Evolutionary conservation across 2,113 vertebrate genomes (phyloP).

Genomic region (Asarcornis scutulata): DNA sequence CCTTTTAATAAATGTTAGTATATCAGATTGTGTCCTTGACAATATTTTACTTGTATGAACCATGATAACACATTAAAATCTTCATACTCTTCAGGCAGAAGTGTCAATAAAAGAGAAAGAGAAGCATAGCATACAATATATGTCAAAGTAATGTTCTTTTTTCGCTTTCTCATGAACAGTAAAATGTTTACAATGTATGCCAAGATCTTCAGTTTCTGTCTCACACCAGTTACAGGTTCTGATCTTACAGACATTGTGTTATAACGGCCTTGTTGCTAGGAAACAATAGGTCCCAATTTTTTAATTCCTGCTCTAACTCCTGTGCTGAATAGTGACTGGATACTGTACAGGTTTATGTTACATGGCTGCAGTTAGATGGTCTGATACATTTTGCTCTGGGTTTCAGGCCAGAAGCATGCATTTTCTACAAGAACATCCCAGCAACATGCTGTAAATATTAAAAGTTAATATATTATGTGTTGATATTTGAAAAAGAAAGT

Average conservation of each 20-base stretch:
- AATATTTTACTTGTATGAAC: conserved; percentile 82
- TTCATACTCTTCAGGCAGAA: conserved; percentile 75
- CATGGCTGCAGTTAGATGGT: conserved; percentile 82
- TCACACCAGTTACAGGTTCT: conserved; percentile 79
- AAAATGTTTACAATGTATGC: conserved; percentile 83
- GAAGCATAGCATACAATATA: conserved; percentile 71
- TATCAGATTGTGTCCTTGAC: conserved; percentile 83
- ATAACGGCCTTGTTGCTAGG: conserved; percentile 81
- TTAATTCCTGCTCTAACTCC: conserved; percentile 82
- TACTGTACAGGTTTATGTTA: conserved; percentile 83
- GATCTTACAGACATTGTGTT: conserved; percentile 81
- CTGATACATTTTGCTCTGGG: conserved; percentile 85
- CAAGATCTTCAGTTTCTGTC: conserved; percentile 81
- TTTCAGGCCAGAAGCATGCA: conserved; percentile 84
- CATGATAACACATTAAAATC: conserved; percentile 76
- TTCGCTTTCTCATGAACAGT: conserved; percentile 79
- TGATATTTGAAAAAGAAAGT: conserved; percentile 85
- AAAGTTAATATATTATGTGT: conserved; percentile 85
- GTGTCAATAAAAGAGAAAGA: conserved; percentile 70
- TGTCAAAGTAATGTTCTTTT: conserved; percentile 75
- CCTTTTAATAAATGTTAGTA: conserved; percentile 84
- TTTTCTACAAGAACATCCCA: conserved; percentile 84
- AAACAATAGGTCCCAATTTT: conserved; percentile 81
- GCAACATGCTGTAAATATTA: conserved; percentile 84
- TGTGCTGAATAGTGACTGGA: conserved; percentile 83